phyloP scores from a whole-genome alignment of 2,113 vertebrate species.

The Podiceps cristatus region DNA sequence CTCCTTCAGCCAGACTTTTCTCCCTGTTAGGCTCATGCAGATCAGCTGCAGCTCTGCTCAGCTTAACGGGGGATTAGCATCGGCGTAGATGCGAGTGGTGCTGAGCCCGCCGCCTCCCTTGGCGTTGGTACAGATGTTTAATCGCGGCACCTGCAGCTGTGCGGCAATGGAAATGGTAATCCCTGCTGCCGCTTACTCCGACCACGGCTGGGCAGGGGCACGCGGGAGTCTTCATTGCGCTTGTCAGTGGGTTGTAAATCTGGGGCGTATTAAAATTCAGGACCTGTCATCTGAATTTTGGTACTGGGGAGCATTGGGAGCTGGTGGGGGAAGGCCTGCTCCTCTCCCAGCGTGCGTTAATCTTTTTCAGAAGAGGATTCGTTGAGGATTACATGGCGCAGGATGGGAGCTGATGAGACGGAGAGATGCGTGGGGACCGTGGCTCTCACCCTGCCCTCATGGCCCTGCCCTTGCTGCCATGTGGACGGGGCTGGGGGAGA shows the following conservation, averaged over 20 bases:
- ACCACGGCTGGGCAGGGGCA: accelerated
- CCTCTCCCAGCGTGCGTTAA: accelerated
- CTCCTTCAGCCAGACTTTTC: background rate
- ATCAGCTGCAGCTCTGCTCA: background rate
- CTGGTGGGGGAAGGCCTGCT: background rate
- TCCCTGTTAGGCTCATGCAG: background rate
- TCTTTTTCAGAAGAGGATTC: background rate
- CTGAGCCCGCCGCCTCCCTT: background rate
- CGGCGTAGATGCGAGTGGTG: accelerated
- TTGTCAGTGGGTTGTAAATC: accelerated
- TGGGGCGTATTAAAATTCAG: accelerated
- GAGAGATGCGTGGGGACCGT: background rate
- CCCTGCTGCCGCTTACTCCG: background rate
- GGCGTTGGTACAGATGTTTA: background rate
- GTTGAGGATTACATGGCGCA: background rate
- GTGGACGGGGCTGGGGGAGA: background rate
- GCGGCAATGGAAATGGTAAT: accelerated
- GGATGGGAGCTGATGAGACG: background rate
- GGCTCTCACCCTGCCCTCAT: background rate
- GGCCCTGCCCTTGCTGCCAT: background rate
- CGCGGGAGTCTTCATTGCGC: accelerated
- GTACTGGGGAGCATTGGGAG: background rate
- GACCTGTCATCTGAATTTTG: accelerated
- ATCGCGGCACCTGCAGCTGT: accelerated
- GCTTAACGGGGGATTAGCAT: background rate